Conservation (phyloP, 2,797 vertebrate species). For the Philypnodon macrostomus region DNA sequence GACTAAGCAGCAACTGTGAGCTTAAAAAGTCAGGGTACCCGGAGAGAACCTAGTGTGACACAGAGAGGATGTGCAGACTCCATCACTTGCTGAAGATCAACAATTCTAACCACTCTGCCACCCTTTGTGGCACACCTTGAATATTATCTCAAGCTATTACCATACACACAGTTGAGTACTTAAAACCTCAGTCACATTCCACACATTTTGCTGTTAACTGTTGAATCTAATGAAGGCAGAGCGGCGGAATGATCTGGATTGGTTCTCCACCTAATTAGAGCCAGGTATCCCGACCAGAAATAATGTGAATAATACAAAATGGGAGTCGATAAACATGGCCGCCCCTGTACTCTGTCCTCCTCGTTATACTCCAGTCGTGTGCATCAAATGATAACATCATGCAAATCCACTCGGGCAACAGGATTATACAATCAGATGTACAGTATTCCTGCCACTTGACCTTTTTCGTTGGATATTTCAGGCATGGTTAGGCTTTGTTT, state of each 20-base stretch:
- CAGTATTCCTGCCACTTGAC: constrained; percentile 8
- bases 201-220: constrained; percentile 24
- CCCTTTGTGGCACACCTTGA: too few species aligned
- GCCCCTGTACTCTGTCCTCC: constrained; percentile 18
- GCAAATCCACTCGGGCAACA: constrained; percentile 41
- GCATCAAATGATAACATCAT: constrained; percentile 38
- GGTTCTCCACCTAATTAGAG: constrained; percentile 56
- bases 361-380: constrained; percentile 25
- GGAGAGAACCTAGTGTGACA: too few species aligned
- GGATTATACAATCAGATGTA: constrained; percentile 35
- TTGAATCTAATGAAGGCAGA: constrained; percentile 20
- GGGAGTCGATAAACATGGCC: constrained; percentile 46
- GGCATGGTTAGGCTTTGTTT: background rate
- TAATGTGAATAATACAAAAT: constrained; percentile 58
- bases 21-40: too few species aligned
- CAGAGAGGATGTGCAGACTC: too few species aligned
- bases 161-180: background rate
- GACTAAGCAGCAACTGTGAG: too few species aligned
- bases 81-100: too few species aligned
- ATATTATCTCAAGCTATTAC: background rate
- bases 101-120: too few species aligned
- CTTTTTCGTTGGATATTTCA: background rate
- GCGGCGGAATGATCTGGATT: constrained; percentile 39
- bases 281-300: constrained; percentile 47
- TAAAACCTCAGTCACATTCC: constrained; percentile 4